Conservation (phyloP, 2,888 invertebrate species). For the Alviniconcha strummeri region DNA sequence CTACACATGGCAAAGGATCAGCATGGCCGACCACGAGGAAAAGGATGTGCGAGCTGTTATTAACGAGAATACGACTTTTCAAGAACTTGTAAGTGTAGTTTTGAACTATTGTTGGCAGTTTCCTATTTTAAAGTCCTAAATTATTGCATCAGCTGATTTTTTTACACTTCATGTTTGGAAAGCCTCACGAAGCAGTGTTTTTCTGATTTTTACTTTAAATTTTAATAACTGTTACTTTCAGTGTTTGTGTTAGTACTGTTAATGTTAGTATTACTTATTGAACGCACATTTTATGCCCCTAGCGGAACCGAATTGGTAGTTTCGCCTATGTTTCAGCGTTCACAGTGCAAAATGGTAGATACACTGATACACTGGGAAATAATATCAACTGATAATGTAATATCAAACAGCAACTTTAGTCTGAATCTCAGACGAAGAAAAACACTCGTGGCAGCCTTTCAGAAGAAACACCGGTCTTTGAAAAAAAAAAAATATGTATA, state of each 20-base stretch:
- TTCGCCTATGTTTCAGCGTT: no score
- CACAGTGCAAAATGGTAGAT: no score
- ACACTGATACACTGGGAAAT: not conserved
- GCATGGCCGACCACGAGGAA: not conserved
- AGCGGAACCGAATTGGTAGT: no score
- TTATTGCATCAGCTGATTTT: not conserved
- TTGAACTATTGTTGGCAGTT: not conserved
- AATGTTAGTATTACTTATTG: not conserved
- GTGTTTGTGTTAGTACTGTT: not conserved
- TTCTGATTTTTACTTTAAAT: not conserved
- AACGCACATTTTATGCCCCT: no score
- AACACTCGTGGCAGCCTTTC: no score
- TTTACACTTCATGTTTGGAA: not conserved
- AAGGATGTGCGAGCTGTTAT: not conserved
- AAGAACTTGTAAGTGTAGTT: constrained; percentile 8
- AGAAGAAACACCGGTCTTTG: no score
- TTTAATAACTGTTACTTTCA: not conserved
- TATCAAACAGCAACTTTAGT: no score
- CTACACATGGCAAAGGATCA: no score
- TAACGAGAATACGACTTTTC: not conserved
- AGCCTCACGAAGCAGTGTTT: not conserved
- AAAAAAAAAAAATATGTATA: no score
- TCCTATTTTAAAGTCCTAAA: not conserved
- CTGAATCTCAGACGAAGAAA: no score
- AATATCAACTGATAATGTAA: not conserved